A percentile compares a stretch with the other conserved stretches of the same genome.
phyloP scores from a whole-genome alignment of 2,888 invertebrate species.

The Leptopilina syphax region DNA sequence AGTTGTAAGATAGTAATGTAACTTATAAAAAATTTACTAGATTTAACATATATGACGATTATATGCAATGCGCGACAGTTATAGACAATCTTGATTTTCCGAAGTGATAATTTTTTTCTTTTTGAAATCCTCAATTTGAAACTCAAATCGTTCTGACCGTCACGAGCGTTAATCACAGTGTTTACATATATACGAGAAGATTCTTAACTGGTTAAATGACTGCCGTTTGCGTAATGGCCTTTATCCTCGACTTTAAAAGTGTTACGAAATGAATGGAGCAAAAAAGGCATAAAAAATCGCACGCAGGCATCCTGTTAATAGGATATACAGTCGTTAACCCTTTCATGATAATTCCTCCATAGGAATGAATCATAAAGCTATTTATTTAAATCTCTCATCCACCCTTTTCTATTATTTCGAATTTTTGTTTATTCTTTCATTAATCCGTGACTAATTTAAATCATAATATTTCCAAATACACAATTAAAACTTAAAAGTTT shows the following conservation, averaged over 20 bases:
- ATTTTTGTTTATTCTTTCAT: neutral
- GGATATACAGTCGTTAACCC: constrained; percentile 53
- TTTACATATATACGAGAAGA: constrained; percentile 35
- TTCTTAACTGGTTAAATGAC: constrained; percentile 40
- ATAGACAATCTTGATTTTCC: neutral
- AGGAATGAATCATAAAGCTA: constrained; percentile 35
- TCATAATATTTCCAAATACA: too few species aligned
- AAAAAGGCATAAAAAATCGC: constrained; percentile 41
- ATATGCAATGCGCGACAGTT: too few species aligned
- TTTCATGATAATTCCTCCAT: constrained; percentile 48
- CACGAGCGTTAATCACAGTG: constrained; percentile 37
- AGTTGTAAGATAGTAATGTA: too few species aligned
- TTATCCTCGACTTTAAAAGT: constrained; percentile 39
- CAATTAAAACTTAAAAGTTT: too few species aligned
- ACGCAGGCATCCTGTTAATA: constrained; percentile 47
- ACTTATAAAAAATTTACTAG: too few species aligned
- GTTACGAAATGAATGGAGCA: constrained; percentile 47
- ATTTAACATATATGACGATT: too few species aligned
- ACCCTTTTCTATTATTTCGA: neutral
- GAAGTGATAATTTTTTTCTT: constrained; percentile 19
- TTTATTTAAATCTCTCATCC: constrained; percentile 3
- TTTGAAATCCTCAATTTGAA: constrained; percentile 10
- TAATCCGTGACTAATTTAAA: too few species aligned
- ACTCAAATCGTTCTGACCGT: constrained; percentile 26
- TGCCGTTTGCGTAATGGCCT: constrained; percentile 40